These are phyloP conservation scores for Rattus norvegicus DNA, from an alignment of 2,113 vertebrate genomes.

Conservation along the genomic window GRCr8 NC_086021.1:118844001-118844500, in stretches of 20 bases:
- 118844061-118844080: slow-evolving; percentile 65
- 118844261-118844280: slow-evolving; percentile 52
- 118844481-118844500: not conserved
- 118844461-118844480: not conserved
- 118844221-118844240: slow-evolving; percentile 77
- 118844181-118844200: slow-evolving; percentile 67
- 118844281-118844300: not conserved
- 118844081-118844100: slow-evolving; percentile 70
- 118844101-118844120: slow-evolving; percentile 54
- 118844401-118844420: not conserved
- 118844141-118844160: slow-evolving; percentile 70
- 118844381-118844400: not conserved
- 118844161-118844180: slow-evolving; percentile 71
- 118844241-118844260: slow-evolving; percentile 49
- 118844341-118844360: not conserved
- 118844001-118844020: slow-evolving; percentile 57
- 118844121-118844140: slow-evolving; percentile 70
- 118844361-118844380: not conserved
- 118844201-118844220: slow-evolving; percentile 60
- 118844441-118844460: not conserved
- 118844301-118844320: slow-evolving; percentile 40
- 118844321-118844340: not conserved
- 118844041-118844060: slow-evolving; percentile 62
- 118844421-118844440: not conserved
- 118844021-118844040: slow-evolving; percentile 66